Evolutionary conservation across 2,888 invertebrate genomes (phyloP).

Genomic region (Eristalinus sepulchralis): DNA sequence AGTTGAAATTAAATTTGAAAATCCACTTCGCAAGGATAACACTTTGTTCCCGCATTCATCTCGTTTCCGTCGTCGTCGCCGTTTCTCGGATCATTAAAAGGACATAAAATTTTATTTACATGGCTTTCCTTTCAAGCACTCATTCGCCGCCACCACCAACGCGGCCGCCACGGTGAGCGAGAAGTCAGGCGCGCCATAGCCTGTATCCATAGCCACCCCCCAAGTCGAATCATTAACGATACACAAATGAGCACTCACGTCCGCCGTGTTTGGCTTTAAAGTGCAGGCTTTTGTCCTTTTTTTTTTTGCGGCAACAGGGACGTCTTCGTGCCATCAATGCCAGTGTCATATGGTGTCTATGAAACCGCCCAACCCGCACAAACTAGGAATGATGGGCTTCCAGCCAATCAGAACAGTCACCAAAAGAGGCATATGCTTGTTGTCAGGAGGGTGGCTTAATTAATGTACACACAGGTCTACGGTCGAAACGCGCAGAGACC

Average conservation of each 20-base stretch:
- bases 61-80: neutral
- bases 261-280: conserved; percentile 33
- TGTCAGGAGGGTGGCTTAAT: neutral
- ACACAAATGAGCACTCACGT: conserved; percentile 60
- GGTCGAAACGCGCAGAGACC: neutral
- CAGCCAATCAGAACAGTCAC: neutral
- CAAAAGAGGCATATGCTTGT: neutral
- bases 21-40: neutral
- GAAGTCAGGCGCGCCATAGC: neutral
- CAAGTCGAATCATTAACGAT: conserved; percentile 29
- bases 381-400: too few relatives aligned
- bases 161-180: neutral
- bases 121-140: conserved; percentile 35
- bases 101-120: conserved; percentile 43
- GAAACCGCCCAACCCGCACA: neutral
- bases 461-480: neutral
- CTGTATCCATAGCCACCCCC: neutral
- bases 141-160: neutral
- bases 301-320: neutral
- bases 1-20: neutral
- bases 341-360: neutral
- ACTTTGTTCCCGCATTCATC: neutral
- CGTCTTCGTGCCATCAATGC: conserved; percentile 13
- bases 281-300: conserved; percentile 48
- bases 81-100: conserved; percentile 27